Percentiles rank a stretch among this genome's conserved stretches.
Evolutionary conservation across 2,113 vertebrate genomes (phyloP).

Genomic region (Stictonetta naevosa): DNA sequence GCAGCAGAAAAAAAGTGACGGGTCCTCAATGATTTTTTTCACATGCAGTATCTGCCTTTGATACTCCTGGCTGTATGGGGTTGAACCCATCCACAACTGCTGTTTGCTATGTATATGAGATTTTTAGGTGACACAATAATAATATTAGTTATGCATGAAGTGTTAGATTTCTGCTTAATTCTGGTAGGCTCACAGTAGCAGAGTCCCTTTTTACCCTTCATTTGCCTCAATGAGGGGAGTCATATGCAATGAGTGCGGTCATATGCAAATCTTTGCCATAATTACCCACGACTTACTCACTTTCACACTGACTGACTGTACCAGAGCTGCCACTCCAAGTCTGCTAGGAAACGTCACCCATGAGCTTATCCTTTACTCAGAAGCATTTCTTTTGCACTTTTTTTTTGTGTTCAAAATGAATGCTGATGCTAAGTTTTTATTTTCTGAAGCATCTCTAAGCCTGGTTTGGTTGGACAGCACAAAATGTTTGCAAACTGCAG

Average conservation of each 20-base stretch:
- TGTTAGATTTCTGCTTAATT: slow-evolving; percentile 3
- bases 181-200: neutral
- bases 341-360: neutral
- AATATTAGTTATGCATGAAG: neutral
- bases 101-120: neutral
- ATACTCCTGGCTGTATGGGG: accelerated
- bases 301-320: neutral
- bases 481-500: neutral
- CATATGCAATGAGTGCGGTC: neutral
- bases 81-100: neutral
- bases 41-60: neutral
- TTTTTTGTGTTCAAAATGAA: neutral
- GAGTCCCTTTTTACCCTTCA: slow-evolving; percentile 27
- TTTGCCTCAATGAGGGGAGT: neutral
- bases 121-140: neutral
- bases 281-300: neutral
- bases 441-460: neutral
- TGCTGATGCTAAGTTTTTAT: neutral
- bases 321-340: neutral
- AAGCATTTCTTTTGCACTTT: neutral
- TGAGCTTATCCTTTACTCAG: neutral
- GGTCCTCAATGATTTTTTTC: neutral
- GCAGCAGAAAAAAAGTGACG: neutral
- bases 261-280: slow-evolving; percentile 36
- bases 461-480: neutral